Base-by-base conservation (phyloP, 2,888 invertebrate genomes). In the Leptodirus hochenwartii region DNA sequence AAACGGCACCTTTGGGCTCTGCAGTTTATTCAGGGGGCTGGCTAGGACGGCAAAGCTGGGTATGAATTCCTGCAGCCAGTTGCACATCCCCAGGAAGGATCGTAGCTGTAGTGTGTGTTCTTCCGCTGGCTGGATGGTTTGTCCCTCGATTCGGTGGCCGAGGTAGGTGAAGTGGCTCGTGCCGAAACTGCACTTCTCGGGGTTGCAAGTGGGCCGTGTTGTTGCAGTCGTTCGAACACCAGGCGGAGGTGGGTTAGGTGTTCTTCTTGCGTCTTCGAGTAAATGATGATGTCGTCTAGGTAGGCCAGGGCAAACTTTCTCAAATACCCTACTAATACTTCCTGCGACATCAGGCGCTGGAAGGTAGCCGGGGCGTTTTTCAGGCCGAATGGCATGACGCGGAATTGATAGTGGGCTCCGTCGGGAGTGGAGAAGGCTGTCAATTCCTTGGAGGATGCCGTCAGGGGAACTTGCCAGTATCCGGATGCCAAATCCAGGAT, bases 401-500 rank as follows among this genome's bases (percentile, higher is more conserved):
- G 29, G 20, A 45, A 49, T 17, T 44, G 40, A 29, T 40, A 49
- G 3, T 36, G 37, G 0, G 42, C 41, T 2, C 44, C 42, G 17
- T 41, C 37, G 1, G 46, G 44, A 0, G 45, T 41, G 5, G 38
- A 15, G 26, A 47, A 47, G 1, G 45, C 46, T 0, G 47, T 47
- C 4, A 38, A 33, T 22, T 30, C 34, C 9, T 35, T 39, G 0
- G 39, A 34, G 3, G 32, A 23, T 3, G 28, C 31, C 3, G 35
- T 37, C 36, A 49, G 34, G 3, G 42, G 43, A 2, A 49, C 32
- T 17, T 47, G 47, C 47, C 47, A 49, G 24, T 46, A 50, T 3
- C 47, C 44, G 27, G 39, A 39, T 15, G 40, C 39, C 4, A 47
- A 30, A 11, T 50, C 47, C 3, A 49, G 25, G 6, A 44, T 43